Base-by-base conservation (phyloP, 1,140 invertebrate genomes). In the Pseudomyrmex dendroicus region DNA sequence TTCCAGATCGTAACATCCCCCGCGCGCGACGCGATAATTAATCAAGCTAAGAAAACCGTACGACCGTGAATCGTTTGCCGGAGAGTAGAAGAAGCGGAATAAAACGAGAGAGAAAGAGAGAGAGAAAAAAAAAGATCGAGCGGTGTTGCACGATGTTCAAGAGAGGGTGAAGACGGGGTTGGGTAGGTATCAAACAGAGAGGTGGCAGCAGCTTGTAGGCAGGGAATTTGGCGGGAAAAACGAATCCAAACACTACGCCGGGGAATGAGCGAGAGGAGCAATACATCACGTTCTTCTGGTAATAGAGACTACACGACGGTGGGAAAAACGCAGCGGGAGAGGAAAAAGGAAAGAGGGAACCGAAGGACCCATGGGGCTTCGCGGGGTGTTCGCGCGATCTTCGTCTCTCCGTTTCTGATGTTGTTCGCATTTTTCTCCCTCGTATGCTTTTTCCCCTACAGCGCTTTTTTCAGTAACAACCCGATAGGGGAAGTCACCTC, bases 211-310 rank as follows among this genome's bases (percentile, higher is more conserved):
- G 88, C 88, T 89, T 89, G 86, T 89, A 86, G 88, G 87, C 76
- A 84, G 72, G 73, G 83, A 87, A 93, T 94, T 94, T 93, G 92
- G 93, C 93, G 93, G 93, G 93, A 93, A 94, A 94, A 93, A 93
- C 90, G 91, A 92, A 93, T 93, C 90, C 91, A 92, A 94, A 93
- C 89, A 92, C 84, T 85, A 89, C 85, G 89, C 89, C 86, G 84
- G 90, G 86, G 89, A 67, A 80, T 61, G 76, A 89, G 89, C 89
- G 91, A 90, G 89, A 85, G 86, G 84, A 86, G 92, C 91, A 89
- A 94, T 94, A 92, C 90, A 93, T 94, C 92, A 93, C 90, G 88
- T 91, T 91, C 91, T 90, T 90, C 89, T 86, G 83, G 84, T 83
- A 85, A 87, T 84, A 86, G 86, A 86, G 91, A 83, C 88, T 77